phyloP scores from a whole-genome alignment of 2,888 invertebrate genomes.

The Tetragnatha montana region DNA sequence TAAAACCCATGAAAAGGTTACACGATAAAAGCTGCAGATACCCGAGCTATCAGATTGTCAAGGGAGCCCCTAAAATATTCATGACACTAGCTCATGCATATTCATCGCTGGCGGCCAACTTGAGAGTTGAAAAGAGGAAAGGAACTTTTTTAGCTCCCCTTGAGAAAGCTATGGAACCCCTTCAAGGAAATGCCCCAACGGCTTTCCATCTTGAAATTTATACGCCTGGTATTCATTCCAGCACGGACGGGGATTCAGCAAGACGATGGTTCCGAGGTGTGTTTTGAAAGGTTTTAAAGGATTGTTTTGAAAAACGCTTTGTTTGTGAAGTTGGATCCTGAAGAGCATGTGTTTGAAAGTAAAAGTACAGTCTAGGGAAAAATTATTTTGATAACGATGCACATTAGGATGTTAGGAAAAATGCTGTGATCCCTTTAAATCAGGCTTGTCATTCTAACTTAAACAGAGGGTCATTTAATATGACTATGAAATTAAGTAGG shows the following conservation, averaged over 20 bases:
- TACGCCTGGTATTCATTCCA: not conserved
- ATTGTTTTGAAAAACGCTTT: not conserved
- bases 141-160: not conserved
- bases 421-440: no score
- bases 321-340: not conserved
- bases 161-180: not conserved
- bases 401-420: no score
- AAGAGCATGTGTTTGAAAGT: no score
- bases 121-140: not conserved
- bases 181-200: not conserved
- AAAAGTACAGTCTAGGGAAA: no score
- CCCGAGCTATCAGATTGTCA: conserved; percentile 28
- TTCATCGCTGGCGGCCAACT: conserved; percentile 16
- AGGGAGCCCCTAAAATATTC: conserved; percentile 34
- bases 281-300: not conserved
- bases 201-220: not conserved
- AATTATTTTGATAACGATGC: no score
- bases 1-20: conserved; percentile 28
- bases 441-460: no score
- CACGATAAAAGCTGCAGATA: conserved; percentile 24
- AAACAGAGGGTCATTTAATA: no score
- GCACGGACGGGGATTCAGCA: not conserved
- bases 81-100: conserved; percentile 30
- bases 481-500: no score
- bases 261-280: not conserved